These are phyloP conservation scores for Panthera leo DNA, from an alignment of 2,113 vertebrate species.

Conservation along the genomic window DNA sequence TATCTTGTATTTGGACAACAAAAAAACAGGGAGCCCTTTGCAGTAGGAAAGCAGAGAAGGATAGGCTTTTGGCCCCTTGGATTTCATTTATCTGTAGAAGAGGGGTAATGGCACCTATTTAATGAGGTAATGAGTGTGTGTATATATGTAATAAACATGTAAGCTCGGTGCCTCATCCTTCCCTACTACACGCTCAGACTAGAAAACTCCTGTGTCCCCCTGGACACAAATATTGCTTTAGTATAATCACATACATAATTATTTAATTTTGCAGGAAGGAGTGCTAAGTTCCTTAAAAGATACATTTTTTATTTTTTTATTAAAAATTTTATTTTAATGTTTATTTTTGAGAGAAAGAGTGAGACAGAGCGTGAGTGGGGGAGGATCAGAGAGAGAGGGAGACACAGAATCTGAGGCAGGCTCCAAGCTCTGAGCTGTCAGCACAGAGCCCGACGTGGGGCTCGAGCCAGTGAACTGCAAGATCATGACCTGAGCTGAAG, in stretches of 20 bases:
- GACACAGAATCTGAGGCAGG: no score
- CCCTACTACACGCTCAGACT: not conserved
- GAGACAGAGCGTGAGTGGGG: no score
- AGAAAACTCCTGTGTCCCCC: not conserved
- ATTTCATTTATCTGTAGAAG: not conserved
- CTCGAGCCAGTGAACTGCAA: no score
- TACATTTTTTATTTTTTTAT: constrained; percentile 21
- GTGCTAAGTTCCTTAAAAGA: constrained; percentile 27
- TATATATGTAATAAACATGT: not conserved
- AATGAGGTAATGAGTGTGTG: not conserved
- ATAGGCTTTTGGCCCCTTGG: not conserved
- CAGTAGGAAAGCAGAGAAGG: not conserved
- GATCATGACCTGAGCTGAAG: no score
- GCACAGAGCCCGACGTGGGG: no score
- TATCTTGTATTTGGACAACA: constrained; percentile 40
- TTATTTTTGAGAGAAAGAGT: no score
- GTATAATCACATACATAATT: not conserved
- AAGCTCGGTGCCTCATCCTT: not conserved
- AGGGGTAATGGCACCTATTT: not conserved
- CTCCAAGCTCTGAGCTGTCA: no score
- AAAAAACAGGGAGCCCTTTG: constrained; percentile 12
- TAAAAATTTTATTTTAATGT: no score
- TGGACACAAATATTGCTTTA: not conserved
- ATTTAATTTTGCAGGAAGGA: not conserved
- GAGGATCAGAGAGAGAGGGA: no score